A percentile compares a stretch with the other conserved stretches of the same genome.
Conservation (phyloP, 2,888 invertebrate species). For the Caenorhabditis virilis region DNA sequence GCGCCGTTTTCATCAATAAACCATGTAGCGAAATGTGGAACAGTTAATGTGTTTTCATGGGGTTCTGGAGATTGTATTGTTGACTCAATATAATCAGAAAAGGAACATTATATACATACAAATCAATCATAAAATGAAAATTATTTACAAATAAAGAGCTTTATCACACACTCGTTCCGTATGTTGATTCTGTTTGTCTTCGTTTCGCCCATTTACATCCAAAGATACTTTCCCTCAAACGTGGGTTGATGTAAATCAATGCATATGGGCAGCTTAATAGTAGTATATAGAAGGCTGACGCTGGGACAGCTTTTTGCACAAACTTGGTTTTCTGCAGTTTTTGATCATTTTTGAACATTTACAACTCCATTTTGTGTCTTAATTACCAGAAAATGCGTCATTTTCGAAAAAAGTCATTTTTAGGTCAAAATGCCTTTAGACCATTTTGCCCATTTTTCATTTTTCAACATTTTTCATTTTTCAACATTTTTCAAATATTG, state of each 20-base stretch:
- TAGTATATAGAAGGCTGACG: not conserved
- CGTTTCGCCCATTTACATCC: not conserved
- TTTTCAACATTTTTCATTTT: too few relatives aligned
- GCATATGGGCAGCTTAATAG: slow-evolving; percentile 6
- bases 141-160: not conserved
- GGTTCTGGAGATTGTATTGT: slow-evolving; percentile 35
- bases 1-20: slow-evolving; percentile 66
- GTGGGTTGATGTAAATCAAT: not conserved
- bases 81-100: slow-evolving; percentile 11
- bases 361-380: too few relatives aligned
- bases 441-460: too few relatives aligned
- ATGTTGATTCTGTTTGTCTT: not conserved
- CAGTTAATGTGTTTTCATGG: slow-evolving; percentile 69
- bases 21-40: slow-evolving; percentile 70
- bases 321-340: too few relatives aligned
- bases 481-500: too few relatives aligned
- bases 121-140: too few relatives aligned
- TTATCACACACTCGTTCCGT: not conserved
- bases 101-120: too few relatives aligned
- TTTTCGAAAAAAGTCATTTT: too few relatives aligned
- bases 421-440: too few relatives aligned
- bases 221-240: slow-evolving; percentile 5
- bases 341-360: too few relatives aligned
- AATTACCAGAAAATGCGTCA: too few relatives aligned
- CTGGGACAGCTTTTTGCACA: too few relatives aligned